These are phyloP conservation scores for Muscicapa adusta DNA, from an alignment of 2,113 vertebrate genomes.

Conservation along the genomic window DNA sequence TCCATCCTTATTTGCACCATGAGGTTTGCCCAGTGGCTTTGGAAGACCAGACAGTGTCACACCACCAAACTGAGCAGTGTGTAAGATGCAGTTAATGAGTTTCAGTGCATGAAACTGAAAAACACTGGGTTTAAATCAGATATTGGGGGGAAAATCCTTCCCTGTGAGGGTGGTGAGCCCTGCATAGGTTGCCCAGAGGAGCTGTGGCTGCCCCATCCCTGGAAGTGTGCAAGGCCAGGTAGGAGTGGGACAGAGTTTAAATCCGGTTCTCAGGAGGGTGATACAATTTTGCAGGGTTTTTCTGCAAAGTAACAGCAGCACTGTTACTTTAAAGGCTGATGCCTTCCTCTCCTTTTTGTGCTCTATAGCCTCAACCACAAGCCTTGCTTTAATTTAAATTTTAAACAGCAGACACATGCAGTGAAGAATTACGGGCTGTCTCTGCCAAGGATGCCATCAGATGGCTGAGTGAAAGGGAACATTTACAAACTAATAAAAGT, in stretches of 20 bases:
- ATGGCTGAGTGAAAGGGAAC: neutral
- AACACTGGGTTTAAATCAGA: neutral
- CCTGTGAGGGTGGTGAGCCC: neutral
- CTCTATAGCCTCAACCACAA: neutral
- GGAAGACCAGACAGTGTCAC: neutral
- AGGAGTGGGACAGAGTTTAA: neutral
- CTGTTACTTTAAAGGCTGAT: neutral
- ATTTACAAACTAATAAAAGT: neutral
- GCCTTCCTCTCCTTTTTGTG: neutral
- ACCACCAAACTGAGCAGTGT: neutral
- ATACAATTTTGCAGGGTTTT: neutral
- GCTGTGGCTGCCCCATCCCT: neutral
- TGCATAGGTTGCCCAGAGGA: neutral
- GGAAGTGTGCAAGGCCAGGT: neutral
- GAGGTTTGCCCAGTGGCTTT: neutral
- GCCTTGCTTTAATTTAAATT: slow-evolving; percentile 28
- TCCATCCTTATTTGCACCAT: neutral
- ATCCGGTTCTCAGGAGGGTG: neutral
- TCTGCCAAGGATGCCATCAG: slow-evolving; percentile 18
- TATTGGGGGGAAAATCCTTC: neutral
- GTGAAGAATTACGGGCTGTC: neutral
- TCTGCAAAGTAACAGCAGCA: neutral
- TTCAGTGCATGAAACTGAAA: neutral
- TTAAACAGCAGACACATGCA: neutral
- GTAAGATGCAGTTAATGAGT: neutral